Evolutionary conservation across 2,797 vertebrate genomes (phyloP).

Genomic region (Arnoldichthys spilopterus): DNA sequence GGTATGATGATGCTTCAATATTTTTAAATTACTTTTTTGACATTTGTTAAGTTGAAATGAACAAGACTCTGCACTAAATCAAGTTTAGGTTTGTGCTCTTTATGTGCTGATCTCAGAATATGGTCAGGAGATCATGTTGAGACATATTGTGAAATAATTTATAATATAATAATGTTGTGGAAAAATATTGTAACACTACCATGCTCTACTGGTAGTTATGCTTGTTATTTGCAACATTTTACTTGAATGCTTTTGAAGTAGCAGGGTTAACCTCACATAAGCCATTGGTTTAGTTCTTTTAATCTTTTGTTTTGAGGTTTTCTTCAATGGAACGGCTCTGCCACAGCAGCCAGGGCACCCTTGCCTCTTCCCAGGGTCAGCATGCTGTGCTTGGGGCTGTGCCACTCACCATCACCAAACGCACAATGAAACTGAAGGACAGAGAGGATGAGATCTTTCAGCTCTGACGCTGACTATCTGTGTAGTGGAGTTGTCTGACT

Average conservation of each 20-base stretch:
- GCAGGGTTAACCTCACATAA: not conserved
- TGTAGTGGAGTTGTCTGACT: conserved; percentile 8
- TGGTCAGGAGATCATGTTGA: too few relatives aligned
- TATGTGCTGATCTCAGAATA: too few relatives aligned
- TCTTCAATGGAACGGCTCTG: conserved; percentile 37
- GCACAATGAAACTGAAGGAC: conserved; percentile 77
- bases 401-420: conserved; percentile 82
- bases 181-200: too few relatives aligned
- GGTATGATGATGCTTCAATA: too few relatives aligned
- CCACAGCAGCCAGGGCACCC: conserved; percentile 9
- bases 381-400: conserved; percentile 72
- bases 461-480: conserved; percentile 77
- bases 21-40: too few relatives aligned
- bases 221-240: not conserved
- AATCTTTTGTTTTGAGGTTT: conserved; percentile 40
- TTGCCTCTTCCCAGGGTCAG: conserved; percentile 61
- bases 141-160: too few relatives aligned
- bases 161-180: too few relatives aligned
- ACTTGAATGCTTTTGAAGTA: not conserved
- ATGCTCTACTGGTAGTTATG: not conserved
- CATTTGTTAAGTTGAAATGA: too few relatives aligned
- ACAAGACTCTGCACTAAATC: too few relatives aligned
- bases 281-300: not conserved
- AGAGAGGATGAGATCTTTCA: conserved; percentile 91
- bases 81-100: too few relatives aligned